Evolutionary conservation across 2,113 vertebrate genomes (phyloP), one percentile per base, ranked within the genome.

Genomic region (Chaenocephalus aceratus): DNA sequence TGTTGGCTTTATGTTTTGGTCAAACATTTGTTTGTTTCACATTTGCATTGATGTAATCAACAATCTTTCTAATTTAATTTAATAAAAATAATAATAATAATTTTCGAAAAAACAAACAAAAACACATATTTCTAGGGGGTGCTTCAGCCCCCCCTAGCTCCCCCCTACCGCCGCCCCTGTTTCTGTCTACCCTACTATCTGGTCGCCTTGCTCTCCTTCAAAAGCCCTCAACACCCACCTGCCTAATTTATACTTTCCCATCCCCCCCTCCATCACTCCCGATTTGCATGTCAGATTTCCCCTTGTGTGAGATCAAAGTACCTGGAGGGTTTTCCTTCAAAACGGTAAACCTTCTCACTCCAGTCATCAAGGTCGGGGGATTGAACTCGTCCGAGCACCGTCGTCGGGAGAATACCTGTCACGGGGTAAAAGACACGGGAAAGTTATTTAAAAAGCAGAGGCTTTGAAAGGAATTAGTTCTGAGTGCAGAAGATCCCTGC

Each of bases 321-420:
- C 96, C 96, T 97, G 86, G 93, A 88, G 2, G 93, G 77, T 88
- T 95, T 96, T 61, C 95, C 96, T 94, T 97, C 94, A 83, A 96
- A 94, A 36, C 93, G 93, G 93, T 96, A 97, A 79, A 93, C 91
- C 93, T 97, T 97, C 88, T 77, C 91, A 72, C 96, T 96, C 96
- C 96, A 97, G 61, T 97, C 97, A 71, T 97, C 97, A 18, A 93
- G 94, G 86, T 97, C 97, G 48, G 95, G 97, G 11, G 96, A 95
- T 79, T 64, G 92, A 82, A 97, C 92, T 79, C 93, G 94, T 77
- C 97, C 97, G 63, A 97, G 93, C 6, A 89, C 76, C 4, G 95
- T 95, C 0, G 75, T 93, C 46, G 95, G 96, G 45, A 97, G 94
- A 57, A 95, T 81, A 87, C 96, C 97, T 97, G 73, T 78, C 64